Conservation (phyloP, 2,113 vertebrate species). For the Butorides virescens region DNA sequence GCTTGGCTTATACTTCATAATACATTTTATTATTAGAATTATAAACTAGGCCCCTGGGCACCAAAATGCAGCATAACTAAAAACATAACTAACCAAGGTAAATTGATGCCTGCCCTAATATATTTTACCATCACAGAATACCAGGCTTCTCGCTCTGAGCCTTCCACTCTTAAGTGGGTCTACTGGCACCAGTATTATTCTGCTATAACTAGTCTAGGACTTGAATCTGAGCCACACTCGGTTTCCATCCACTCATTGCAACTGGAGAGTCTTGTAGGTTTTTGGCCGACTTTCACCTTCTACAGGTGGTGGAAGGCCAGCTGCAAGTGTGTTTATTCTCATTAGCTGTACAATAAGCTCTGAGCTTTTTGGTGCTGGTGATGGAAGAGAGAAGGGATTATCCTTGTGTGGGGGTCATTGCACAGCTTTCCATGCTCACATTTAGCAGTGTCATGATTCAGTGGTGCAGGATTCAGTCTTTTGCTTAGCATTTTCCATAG, state of each 20-base stretch:
- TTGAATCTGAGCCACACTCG: conserved; percentile 26
- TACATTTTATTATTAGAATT: conserved; percentile 52
- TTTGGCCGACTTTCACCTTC: neutral
- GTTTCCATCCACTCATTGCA: neutral
- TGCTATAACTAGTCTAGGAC: neutral
- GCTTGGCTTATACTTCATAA: conserved; percentile 57
- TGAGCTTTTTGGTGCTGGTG: neutral
- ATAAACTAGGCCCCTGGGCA: conserved; percentile 44
- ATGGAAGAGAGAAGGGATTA: neutral
- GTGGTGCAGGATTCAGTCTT: neutral
- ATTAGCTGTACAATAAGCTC: neutral
- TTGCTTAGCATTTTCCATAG: neutral
- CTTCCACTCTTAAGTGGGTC: neutral
- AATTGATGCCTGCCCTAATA: conserved; percentile 27
- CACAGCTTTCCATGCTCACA: neutral
- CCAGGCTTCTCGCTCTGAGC: neutral
- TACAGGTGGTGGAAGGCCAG: conserved; percentile 22
- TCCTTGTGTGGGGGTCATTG: neutral
- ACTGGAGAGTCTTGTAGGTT: neutral
- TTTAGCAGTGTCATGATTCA: neutral
- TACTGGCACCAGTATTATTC: neutral
- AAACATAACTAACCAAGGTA: conserved; percentile 20
- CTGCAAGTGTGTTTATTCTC: neutral
- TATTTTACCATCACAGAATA: neutral
- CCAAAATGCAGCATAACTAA: conserved; percentile 13